phyloP scores from a whole-genome alignment of 2,113 vertebrate genomes.

The Lathamus discolor region DNA sequence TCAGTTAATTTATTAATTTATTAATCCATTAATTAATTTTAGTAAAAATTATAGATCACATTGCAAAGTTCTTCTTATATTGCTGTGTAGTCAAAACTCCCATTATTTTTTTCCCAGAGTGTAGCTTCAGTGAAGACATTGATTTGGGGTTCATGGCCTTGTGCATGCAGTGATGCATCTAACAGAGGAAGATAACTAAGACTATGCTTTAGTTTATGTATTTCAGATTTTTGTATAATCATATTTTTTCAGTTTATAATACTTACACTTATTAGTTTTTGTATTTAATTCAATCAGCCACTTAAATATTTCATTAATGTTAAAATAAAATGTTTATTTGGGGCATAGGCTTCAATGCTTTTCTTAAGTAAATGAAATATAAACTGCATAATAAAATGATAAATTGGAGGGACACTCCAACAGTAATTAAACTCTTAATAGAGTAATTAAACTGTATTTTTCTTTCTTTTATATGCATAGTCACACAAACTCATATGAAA shows the following conservation, averaged over 20 bases:
- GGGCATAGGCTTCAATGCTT: neutral
- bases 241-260: neutral
- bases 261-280: neutral
- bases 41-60: conserved; percentile 45
- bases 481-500: neutral
- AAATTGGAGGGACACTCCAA: neutral
- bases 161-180: neutral
- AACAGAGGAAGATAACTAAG: neutral
- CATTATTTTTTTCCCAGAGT: neutral
- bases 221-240: neutral
- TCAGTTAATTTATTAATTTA: neutral
- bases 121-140: neutral
- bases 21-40: conserved; percentile 62
- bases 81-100: neutral
- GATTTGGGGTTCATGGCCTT: neutral
- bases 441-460: neutral
- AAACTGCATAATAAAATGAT: neutral
- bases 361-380: neutral
- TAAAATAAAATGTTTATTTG: neutral
- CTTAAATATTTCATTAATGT: neutral
- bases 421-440: neutral
- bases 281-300: neutral
- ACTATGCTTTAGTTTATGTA: neutral
- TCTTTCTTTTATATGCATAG: neutral
- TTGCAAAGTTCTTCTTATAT: conserved; percentile 23